phyloP scores from a whole-genome alignment of 2,113 vertebrate genomes.

The Connochaetes taurinus region DNA sequence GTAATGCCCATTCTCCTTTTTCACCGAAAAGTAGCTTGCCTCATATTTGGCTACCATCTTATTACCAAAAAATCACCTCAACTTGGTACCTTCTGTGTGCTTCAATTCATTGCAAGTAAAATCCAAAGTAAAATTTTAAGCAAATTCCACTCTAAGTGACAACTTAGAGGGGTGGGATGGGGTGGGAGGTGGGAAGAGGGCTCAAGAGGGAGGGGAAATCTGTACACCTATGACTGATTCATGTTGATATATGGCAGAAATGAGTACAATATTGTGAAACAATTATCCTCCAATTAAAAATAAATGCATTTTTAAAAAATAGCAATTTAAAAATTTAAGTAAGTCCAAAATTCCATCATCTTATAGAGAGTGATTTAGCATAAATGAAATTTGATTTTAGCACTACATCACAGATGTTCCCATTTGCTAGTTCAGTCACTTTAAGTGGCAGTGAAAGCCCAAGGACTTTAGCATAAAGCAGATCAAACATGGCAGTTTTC shows the following conservation, averaged over 20 bases:
- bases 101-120: constrained; percentile 73
- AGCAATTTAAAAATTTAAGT: background rate
- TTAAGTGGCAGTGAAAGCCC: background rate
- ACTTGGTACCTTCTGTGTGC: constrained; percentile 65
- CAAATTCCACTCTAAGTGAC: constrained; percentile 39
- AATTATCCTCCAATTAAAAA: background rate
- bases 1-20: constrained; percentile 62
- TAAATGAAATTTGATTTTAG: constrained; percentile 66
- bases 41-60: constrained; percentile 69
- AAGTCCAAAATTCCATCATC: constrained; percentile 35
- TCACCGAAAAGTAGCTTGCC: constrained; percentile 61
- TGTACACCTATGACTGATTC: background rate
- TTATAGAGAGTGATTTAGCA: constrained; percentile 51
- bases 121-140: constrained; percentile 68
- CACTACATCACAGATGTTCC: constrained; percentile 13
- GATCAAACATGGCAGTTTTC: constrained; percentile 1
- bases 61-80: constrained; percentile 68
- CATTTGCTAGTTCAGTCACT: constrained; percentile 25
- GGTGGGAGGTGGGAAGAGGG: background rate
- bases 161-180: background rate
- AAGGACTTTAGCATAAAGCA: background rate
- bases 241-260: background rate
- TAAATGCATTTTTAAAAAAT: background rate
- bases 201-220: background rate
- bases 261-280: background rate